Evolutionary conservation across 53 echinoderm and acorn worm genomes (phyloP), one percentile per base, ranked within the genome.

Genomic region (Henricia sp.): DNA sequence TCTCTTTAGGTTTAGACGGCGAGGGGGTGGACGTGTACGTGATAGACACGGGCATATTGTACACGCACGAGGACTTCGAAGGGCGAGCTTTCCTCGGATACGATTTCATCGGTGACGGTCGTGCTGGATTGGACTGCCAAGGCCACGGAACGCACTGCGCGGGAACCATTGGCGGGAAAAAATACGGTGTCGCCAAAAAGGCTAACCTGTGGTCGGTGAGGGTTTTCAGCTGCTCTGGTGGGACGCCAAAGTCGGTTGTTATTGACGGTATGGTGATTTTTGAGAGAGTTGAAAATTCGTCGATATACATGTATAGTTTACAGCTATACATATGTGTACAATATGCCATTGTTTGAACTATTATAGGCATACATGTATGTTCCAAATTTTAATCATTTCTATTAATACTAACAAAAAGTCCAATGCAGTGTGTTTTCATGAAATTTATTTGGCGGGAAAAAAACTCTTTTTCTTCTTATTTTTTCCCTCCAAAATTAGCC

Each of bases 101-200:
- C 43, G 75, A 64, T 24, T 78, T 56, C 48, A 25, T 72, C n/a
- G 75, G 34, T 3, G 73, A 74, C 36, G 87, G 80, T 38, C 25
- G 56, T 54, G 86, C 50, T 4, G 84, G 84, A 14, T 16, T 54
- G 56, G 78, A 87, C 58, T 87, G 87, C n/a, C 37, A 48, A 25
- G 78, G 87, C 2, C 87, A 87, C 55, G 87, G 78, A 17, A 75
- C 87, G 0, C 78, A 87, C 53, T 87, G 87, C 77, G 66, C 75
- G 0, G 77, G 87, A 12, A 87, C 76, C 30, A 40, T 87, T 32
- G 87, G 77, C 1, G 87, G 87, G 55, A 76, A 75, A n/a, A 65
- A 64, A 17, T 87, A 87, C 52, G 87, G 77, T 0, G 87, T 87
- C 42, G 87, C 87, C 20, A 87, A 87, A 43, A 52, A 68, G 12